Percentiles rank a stretch among this genome's conserved stretches.
Evolutionary conservation across 2,113 vertebrate species (phyloP).

Genomic region (Alethe diademata): DNA sequence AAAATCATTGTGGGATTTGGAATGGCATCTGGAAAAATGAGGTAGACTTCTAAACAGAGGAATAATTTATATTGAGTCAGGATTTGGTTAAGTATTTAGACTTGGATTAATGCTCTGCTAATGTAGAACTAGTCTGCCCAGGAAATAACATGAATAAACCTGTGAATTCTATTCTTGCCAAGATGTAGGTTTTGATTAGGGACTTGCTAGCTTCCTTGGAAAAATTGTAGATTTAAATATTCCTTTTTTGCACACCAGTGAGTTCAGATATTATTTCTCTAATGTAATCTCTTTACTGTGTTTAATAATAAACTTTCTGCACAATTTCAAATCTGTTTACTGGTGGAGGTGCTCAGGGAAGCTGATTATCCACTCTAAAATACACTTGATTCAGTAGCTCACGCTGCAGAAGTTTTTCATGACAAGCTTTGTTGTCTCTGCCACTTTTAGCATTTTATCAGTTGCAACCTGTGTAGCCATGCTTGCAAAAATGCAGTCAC

Average conservation of each 20-base stretch:
- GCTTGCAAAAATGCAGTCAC: not conserved
- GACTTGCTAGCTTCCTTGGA: not conserved
- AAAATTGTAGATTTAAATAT: not conserved
- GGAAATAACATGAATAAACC: conserved; percentile 1
- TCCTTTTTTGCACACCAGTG: not conserved
- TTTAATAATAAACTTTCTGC: not conserved
- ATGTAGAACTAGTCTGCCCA: not conserved
- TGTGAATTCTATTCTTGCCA: not conserved
- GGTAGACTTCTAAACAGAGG: not conserved
- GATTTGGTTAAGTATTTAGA: not conserved
- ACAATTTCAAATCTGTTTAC: not conserved
- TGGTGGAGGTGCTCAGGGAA: not conserved
- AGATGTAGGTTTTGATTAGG: not conserved
- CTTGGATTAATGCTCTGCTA: not conserved
- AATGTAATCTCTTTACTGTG: not conserved
- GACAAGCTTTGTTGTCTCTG: not conserved
- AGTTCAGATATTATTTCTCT: not conserved
- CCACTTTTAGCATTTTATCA: not conserved
- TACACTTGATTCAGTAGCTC: not conserved
- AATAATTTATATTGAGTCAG: not conserved
- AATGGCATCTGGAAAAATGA: not conserved
- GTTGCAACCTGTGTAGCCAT: not conserved
- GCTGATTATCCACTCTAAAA: not conserved
- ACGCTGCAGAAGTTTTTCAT: not conserved
- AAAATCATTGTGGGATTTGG: not conserved